Evolutionary conservation across 2,888 invertebrate genomes (phyloP).

Genomic region (Tipula vernalis): DNA sequence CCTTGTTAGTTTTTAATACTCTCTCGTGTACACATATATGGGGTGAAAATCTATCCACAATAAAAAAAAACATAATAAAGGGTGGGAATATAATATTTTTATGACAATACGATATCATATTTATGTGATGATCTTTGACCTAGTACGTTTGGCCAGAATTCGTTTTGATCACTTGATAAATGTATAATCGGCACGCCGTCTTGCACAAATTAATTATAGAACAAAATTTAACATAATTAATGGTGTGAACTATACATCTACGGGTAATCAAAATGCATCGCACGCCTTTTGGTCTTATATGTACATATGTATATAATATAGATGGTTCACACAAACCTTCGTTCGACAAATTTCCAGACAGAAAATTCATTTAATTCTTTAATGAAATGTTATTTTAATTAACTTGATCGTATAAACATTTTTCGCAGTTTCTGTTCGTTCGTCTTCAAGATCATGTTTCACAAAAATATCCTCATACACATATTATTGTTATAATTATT

Average conservation of each 20-base stretch:
- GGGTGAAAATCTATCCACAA: neutral
- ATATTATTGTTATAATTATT: neutral
- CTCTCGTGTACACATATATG: neutral
- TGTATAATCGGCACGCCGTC: neutral
- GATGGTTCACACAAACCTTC: neutral
- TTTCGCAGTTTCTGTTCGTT: neutral
- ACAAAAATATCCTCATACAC: neutral
- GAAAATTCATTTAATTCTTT: neutral
- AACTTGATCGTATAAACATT: neutral
- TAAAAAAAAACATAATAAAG: neutral
- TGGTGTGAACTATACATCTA: neutral
- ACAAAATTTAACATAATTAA: neutral
- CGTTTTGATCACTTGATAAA: neutral
- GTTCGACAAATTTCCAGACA: neutral
- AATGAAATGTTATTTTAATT: slow-evolving; percentile 4
- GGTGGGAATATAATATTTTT: neutral
- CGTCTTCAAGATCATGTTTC: neutral
- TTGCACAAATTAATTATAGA: neutral
- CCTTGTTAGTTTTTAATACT: slow-evolving; percentile 4
- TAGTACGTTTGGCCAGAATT: neutral
- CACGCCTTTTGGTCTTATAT: neutral
- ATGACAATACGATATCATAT: neutral
- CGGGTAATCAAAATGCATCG: neutral
- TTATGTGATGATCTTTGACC: neutral
- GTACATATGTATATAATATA: neutral